Base-by-base conservation (phyloP, 2,888 invertebrate species). In the Trichogramma evanescens region DNA sequence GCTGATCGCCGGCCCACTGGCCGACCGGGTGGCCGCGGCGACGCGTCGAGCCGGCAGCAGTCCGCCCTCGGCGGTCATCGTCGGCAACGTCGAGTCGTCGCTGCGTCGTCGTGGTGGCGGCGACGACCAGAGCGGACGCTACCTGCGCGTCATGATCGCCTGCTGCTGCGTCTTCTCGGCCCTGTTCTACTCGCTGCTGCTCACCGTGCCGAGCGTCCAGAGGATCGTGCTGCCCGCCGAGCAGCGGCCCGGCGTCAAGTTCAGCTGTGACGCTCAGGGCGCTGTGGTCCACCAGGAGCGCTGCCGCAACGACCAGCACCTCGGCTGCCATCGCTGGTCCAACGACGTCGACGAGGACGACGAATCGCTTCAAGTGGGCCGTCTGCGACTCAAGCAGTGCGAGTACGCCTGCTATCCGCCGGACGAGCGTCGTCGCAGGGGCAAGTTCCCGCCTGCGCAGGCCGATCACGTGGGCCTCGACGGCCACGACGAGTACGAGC, bases 1-100 rank as follows among this genome's bases (percentile, higher is more conserved):
- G 0, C 80, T 90, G 3, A 76, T 92, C 43, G 84, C 87, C 6
- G 92, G 91, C 51, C 89, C 88, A 5, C 79, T 93, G 63, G 89
- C 92, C 54, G 93, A 94, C 77, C 85, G 84, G 79, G 82, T 82
- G 70, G 86, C 86, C 4, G 75, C 39, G 7, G 5, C 39, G 8
- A 50, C 6, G 26, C 6, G 6, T 10, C 48, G 48, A 4, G n/a
- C 10, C 6, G 3, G 10, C n/a, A n/a, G 9, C 13, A 42, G 48
- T 2, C 4, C 13, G 26, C 6, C n/a, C 38, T 26, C n/a, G 9
- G 13, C 43, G 8, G 41, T 40, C 26, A 49, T 10, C 49, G n/a
- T 49, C 6, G 49, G n/a, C 9, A 49, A 49, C 13, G 26, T 6
- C 6, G 13, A 26, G 6, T 6, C 54, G 63, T 6, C 6, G 2